These are phyloP conservation scores for Caranx ignobilis DNA, from an alignment of 2,113 vertebrate genomes.

Conservation along the genomic window DNA sequence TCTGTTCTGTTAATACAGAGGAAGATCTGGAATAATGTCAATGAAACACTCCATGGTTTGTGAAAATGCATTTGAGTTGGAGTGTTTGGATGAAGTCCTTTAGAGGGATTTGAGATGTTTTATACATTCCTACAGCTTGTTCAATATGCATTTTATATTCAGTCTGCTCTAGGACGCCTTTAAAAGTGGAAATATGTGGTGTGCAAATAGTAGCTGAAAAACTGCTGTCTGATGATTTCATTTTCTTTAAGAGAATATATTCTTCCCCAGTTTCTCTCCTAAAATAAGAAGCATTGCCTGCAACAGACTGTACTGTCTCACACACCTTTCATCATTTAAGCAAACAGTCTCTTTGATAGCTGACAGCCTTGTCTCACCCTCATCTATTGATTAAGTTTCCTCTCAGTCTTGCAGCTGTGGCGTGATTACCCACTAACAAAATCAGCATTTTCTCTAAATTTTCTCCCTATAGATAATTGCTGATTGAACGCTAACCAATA, in stretches of 20 bases:
- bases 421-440: conserved; percentile 24
- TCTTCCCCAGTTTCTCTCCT: background rate
- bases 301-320: conserved; percentile 9
- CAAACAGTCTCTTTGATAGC: background rate
- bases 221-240: conserved; percentile 13
- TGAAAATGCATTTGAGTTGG: conserved; percentile 13
- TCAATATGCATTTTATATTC: background rate
- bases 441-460: conserved; percentile 23
- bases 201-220: background rate
- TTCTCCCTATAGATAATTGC: conserved; percentile 32
- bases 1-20: conserved; percentile 37
- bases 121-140: background rate
- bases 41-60: conserved; percentile 4
- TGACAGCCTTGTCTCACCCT: conserved; percentile 18
- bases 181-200: background rate
- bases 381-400: conserved; percentile 47
- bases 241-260: background rate
- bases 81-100: conserved; percentile 6
- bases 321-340: conserved; percentile 12
- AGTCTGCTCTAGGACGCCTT: background rate
- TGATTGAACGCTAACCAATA: conserved; percentile 48
- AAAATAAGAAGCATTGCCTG: conserved; percentile 1
- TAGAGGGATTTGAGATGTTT: conserved; percentile 16
- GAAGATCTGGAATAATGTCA: conserved; percentile 32
- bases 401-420: background rate